Evolutionary conservation across 2,797 vertebrate species (phyloP).

Genomic region (Neopelma chrysocephalum): DNA sequence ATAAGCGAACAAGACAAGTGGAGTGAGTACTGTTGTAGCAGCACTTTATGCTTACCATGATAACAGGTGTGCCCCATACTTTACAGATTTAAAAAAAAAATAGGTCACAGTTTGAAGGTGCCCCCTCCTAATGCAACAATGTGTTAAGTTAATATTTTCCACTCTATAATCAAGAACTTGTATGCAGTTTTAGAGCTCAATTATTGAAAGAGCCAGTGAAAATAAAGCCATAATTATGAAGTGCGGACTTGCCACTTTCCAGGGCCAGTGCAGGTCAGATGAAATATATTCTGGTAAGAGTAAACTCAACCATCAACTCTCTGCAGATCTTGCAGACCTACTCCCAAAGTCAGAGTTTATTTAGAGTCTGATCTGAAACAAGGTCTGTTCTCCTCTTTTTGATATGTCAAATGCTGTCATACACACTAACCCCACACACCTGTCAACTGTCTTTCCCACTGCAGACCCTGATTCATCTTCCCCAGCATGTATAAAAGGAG

Average conservation of each 20-base stretch:
- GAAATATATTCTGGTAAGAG: not conserved
- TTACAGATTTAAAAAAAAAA: not conserved
- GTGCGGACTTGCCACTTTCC: not conserved
- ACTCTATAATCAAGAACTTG: not conserved
- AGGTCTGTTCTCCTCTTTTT: not conserved
- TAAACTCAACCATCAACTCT: not conserved
- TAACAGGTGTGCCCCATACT: not conserved
- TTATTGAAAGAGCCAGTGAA: not conserved
- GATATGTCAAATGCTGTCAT: not conserved
- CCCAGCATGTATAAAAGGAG: not conserved
- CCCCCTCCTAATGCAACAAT: not conserved
- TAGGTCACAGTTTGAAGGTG: not conserved
- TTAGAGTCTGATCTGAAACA: not conserved
- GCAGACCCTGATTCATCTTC: not conserved
- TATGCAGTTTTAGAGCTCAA: not conserved
- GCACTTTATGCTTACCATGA: not conserved
- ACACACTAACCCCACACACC: not conserved
- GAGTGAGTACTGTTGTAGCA: not conserved
- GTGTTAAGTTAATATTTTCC: not conserved
- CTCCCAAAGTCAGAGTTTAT: not conserved
- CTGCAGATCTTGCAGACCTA: not conserved
- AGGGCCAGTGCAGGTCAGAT: not conserved
- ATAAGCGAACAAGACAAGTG: not conserved
- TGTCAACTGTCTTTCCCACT: not conserved
- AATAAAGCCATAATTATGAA: not conserved